These are phyloP conservation scores for Acanthornis magna DNA, from an alignment of 2,797 vertebrate species.

Conservation along the genomic window DNA sequence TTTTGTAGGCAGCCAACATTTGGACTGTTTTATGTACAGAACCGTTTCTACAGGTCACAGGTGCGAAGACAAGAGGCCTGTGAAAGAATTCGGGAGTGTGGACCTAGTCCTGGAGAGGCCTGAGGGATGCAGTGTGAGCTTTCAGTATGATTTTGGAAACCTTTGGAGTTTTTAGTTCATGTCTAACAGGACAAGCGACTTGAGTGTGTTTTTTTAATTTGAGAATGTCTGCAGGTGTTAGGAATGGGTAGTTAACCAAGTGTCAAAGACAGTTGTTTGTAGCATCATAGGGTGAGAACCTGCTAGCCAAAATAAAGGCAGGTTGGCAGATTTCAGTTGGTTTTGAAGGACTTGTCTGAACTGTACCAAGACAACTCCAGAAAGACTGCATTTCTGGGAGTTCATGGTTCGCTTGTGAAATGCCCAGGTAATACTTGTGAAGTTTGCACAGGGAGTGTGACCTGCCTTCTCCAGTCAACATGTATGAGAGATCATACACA, in stretches of 20 bases:
- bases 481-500: background rate
- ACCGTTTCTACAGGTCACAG: background rate
- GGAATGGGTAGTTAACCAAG: background rate
- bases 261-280: background rate
- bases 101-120: background rate
- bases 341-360: background rate
- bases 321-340: background rate
- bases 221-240: background rate
- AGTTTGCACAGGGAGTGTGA: background rate
- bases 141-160: background rate
- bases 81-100: background rate
- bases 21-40: background rate
- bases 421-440: background rate
- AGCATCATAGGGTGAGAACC: background rate
- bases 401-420: background rate
- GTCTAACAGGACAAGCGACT: accelerated
- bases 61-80: background rate
- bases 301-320: background rate
- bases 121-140: background rate
- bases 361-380: background rate
- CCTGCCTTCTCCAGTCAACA: background rate
- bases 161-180: background rate
- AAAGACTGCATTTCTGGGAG: background rate
- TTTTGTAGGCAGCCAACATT: background rate
- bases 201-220: background rate